phyloP scores from a whole-genome alignment of 2,113 vertebrate genomes.

The Epinephelus moara region DNA sequence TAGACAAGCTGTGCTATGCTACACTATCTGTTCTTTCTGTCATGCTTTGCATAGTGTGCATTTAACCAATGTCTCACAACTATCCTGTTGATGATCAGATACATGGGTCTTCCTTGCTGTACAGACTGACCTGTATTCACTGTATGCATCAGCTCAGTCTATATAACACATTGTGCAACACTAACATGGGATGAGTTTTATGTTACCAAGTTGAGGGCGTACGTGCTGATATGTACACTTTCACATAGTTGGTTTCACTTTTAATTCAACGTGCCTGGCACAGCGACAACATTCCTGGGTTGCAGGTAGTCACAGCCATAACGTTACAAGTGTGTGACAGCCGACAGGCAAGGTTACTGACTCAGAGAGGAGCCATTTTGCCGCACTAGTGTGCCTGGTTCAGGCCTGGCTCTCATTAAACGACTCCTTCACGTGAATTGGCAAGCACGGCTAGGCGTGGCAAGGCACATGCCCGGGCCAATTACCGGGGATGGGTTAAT shows the following conservation, averaged over 20 bases:
- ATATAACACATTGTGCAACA: neutral
- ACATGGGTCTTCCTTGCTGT: neutral
- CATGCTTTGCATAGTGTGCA: neutral
- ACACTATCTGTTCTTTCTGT: neutral
- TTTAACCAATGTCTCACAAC: neutral
- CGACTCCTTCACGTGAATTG: constrained; percentile 16
- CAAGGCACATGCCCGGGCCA: constrained; percentile 11
- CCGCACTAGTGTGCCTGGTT: neutral
- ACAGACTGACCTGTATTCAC: neutral
- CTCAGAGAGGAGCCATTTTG: constrained; percentile 68
- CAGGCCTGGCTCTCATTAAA: constrained; percentile 10
- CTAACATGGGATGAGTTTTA: too few relatives aligned
- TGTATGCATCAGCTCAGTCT: neutral
- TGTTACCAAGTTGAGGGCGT: neutral
- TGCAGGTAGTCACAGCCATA: neutral
- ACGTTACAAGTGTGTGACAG: constrained; percentile 4
- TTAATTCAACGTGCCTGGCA: neutral
- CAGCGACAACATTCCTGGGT: too few relatives aligned
- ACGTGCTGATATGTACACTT: neutral
- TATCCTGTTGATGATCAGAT: neutral
- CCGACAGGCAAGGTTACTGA: constrained; percentile 63
- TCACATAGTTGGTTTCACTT: constrained; percentile 1
- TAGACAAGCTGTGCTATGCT: neutral
- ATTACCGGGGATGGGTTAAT: constrained; percentile 38
- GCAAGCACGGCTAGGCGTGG: constrained; percentile 34